phyloP scores from a whole-genome alignment of 35 echinoderm and acorn worm species.

The Lytechinus variegatus region DNA sequence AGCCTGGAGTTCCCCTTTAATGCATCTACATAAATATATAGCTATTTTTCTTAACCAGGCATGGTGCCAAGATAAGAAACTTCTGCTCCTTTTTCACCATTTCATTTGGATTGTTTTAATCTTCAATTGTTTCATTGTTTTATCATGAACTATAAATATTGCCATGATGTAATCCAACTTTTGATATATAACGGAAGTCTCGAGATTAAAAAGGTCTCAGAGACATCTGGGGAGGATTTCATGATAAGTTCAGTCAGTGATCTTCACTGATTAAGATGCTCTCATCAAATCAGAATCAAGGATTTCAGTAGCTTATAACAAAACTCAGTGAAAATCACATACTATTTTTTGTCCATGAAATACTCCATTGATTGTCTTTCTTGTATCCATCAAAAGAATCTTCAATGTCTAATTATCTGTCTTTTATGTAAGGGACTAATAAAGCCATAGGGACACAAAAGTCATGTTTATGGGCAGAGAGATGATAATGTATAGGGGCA shows the following conservation, averaged over 20 bases:
- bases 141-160: background rate
- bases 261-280: too few species aligned
- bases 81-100: background rate
- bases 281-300: too few species aligned
- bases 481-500: background rate
- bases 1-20: too few species aligned
- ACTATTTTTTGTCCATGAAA: too few species aligned
- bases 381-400: background rate
- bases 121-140: background rate
- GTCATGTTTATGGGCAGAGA: background rate
- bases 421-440: background rate
- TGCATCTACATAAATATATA: background rate
- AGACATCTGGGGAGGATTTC: background rate
- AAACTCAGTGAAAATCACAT: too few species aligned
- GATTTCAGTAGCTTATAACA: too few species aligned
- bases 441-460: background rate
- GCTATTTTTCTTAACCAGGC: background rate
- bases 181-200: background rate
- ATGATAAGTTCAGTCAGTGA: too few species aligned
- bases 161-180: background rate
- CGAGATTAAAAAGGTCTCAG: background rate
- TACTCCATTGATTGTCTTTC: background rate
- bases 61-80: background rate
- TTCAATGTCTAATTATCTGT: background rate
- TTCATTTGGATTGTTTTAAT: background rate